Evolutionary conservation across 2,113 vertebrate species (phyloP), one percentile per base, ranked within the genome.

Genomic region (Macrotis lagotis): DNA sequence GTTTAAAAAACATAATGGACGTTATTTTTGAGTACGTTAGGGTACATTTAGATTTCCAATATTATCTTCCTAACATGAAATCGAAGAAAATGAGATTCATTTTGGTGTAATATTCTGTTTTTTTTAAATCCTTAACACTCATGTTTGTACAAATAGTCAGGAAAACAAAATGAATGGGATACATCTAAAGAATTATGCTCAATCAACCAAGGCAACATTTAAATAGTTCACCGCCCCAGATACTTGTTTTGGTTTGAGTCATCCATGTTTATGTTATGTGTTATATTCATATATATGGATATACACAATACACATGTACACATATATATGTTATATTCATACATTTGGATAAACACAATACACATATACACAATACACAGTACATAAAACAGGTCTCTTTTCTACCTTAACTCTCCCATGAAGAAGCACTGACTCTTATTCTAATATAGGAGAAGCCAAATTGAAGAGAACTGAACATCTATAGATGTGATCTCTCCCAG

Each of bases 201-300:
- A 83, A 83, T 83, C n/a, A 83, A 7, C 66, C 66, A 83, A 83
- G n/a, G 66, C 66, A 44, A 83, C n/a, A 83, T 44, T 83, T 83
- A 83, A 83, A 16, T n/a, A 83, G 25, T 83, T 83, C 6, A 44
- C 19, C 0, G 51, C 22, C 12, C n/a, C 11, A 92, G 93, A 90
- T 91, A 10, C 28, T 97, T 94, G 12, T 14, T 96, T 97, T 95
- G 50, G 37, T 48, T 66, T 83, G 31, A 95, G 48, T 93, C 89
- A 55, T n/a, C 48, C 3, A 28, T 91, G 93, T n/a, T n/a, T n/a
- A n/a, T n/a, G n/a, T n/a, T n/a, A n/a, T n/a, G n/a, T n/a, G n/a
- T n/a, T n/a, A n/a, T n/a, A n/a, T n/a, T n/a, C n/a, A n/a, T n/a
- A n/a, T n/a, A n/a, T n/a, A n/a, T n/a, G n/a, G n/a, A n/a, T n/a